These are phyloP conservation scores for Eudemis profundana DNA, from an alignment of 2,888 invertebrate genomes.

Conservation along the genomic window DNA sequence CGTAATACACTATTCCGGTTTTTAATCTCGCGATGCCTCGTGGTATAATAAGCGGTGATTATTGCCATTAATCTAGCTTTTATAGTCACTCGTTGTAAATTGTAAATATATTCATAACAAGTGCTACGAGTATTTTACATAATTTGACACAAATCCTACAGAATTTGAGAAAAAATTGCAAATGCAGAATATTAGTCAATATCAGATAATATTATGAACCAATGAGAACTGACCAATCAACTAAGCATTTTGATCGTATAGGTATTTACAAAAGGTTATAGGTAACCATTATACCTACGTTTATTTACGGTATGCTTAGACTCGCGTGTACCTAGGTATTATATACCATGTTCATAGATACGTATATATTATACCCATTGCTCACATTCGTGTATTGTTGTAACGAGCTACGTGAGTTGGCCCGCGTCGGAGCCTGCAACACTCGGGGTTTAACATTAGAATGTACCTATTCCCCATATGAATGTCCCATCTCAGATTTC, in stretches of 20 bases:
- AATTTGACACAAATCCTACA: too few relatives aligned
- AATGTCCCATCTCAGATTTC: constrained; percentile 34
- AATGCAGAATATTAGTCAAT: too few relatives aligned
- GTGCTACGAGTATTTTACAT: too few relatives aligned
- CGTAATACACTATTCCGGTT: constrained; percentile 18
- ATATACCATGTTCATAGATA: not conserved
- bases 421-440: constrained; percentile 1
- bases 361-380: not conserved
- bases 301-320: too few relatives aligned
- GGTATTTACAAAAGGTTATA: too few relatives aligned
- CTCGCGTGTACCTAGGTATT: too few relatives aligned
- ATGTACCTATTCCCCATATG: constrained; percentile 27
- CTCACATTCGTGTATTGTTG: not conserved
- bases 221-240: too few relatives aligned
- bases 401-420: constrained; percentile 6
- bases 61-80: constrained; percentile 1
- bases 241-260: too few relatives aligned
- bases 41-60: constrained; percentile 18
- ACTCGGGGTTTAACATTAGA: constrained; percentile 21
- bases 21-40: constrained; percentile 27
- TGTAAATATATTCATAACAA: too few relatives aligned
- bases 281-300: too few relatives aligned
- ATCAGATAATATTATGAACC: too few relatives aligned
- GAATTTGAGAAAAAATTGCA: too few relatives aligned
- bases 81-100: not conserved